phyloP scores from a whole-genome alignment of 2,797 vertebrate species.

The Oreochromis grahami region DNA sequence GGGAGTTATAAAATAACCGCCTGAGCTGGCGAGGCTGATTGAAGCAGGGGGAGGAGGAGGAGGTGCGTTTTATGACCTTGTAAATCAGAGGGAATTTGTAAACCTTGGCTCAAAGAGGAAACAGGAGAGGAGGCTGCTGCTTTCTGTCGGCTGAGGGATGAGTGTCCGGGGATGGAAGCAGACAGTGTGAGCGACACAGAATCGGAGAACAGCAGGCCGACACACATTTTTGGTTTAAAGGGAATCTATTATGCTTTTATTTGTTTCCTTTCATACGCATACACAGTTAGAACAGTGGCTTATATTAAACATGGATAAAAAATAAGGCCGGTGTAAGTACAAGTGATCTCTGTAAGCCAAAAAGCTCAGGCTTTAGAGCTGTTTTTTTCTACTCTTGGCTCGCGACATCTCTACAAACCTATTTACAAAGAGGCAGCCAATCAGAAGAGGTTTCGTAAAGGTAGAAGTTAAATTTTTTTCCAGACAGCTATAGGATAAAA shows the following conservation, averaged over 20 bases:
- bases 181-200: not conserved
- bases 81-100: conserved; percentile 71
- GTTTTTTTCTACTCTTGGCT: not conserved
- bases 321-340: not conserved
- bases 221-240: not conserved
- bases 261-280: not conserved
- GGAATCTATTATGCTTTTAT: not conserved
- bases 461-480: not conserved
- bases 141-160: conserved; percentile 21
- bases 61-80: conserved; percentile 59
- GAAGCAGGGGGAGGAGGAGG: conserved; percentile 25
- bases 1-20: conserved; percentile 47
- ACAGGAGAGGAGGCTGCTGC: conserved; percentile 27
- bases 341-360: not conserved
- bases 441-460: not conserved
- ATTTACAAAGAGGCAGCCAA: not conserved
- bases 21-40: conserved; percentile 42
- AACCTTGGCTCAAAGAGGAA: conserved; percentile 43
- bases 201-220: not conserved
- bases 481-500: not conserved
- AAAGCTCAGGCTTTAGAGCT: not conserved
- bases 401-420: not conserved
- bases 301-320: not conserved
- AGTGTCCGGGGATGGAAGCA: conserved; percentile 1
- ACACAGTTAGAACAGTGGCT: not conserved